Percentiles rank a stretch among this genome's conserved stretches.
Conservation (phyloP, 2,797 vertebrate genomes). For the Pseudocheirus occidentalis region DNA sequence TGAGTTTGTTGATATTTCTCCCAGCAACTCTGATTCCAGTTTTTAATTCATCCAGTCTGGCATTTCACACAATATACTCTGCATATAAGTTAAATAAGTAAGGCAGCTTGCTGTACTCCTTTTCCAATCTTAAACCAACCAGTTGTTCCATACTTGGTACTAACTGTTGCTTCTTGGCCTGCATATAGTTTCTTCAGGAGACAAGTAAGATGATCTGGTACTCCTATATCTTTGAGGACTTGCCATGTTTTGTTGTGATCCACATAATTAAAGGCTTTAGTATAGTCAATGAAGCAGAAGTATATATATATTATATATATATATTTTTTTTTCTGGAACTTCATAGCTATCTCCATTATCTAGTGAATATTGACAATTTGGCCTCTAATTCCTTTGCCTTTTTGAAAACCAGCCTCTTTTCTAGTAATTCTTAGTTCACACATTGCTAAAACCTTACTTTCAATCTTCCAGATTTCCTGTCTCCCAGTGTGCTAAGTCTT, state of each 20-base stretch:
- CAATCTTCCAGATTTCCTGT: neutral
- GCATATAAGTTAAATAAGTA: neutral
- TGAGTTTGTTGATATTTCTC: neutral
- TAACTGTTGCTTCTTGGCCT: neutral
- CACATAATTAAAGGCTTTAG: neutral
- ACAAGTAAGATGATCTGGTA: neutral
- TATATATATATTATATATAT: no score
- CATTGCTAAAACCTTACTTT: neutral
- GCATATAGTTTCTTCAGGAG: neutral
- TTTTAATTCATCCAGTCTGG: neutral
- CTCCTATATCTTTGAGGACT: neutral
- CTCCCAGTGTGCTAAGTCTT: neutral
- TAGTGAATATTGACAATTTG: neutral
- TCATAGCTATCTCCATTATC: neutral
- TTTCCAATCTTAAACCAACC: neutral
- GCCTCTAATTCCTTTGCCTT: neutral
- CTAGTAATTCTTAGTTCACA: neutral
- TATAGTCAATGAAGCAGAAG: neutral
- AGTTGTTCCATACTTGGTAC: neutral
- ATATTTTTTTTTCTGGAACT: neutral
- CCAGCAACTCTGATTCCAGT: neutral
- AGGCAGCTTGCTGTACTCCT: neutral
- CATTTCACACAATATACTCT: neutral
- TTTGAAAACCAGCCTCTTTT: neutral
- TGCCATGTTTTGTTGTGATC: neutral